Evolutionary conservation across 2,888 invertebrate species (phyloP), one percentile per base, ranked within the genome.

Genomic region (Chaetogeoica ovagalla): DNA sequence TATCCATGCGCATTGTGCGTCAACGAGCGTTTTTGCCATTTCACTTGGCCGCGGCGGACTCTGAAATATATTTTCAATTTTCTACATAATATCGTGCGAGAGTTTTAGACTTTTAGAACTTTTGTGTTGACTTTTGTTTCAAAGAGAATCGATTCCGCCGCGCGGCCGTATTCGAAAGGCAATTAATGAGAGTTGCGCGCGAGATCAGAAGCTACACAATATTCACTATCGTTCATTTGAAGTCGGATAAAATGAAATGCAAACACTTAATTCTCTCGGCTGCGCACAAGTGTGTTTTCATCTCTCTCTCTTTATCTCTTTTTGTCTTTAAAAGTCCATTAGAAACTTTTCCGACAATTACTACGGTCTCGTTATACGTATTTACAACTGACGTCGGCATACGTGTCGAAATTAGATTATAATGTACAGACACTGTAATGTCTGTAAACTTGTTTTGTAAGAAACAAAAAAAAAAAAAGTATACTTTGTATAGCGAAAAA

Each of bases 301-400:
- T 30, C 30, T 30, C 60, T 48, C 19, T 52, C 11, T 60, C 5
- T 7, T 30, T n/a, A n/a, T 71, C 7, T 13, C 23, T 23, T 48
- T 72, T 72, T 19, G 43, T 60, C 60, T 48, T 19, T 48, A 19
- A 48, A 72, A 60, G 72, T 72, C 59, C 19, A 72, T 60, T 62
- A 62, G 30, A 72, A 72, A 72, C 60, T 72, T 60, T 72, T 43
- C 30, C 15, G 43, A 17, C 19, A 43, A 71, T 43, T 43, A 43
- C 2, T 43, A 60, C 21, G 43, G 57, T 43, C 60, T 43, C 3
- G 11, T 30, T 30, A 30, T 30, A 30, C 30, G 30, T 30, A 30
- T 30, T 30, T 30, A 30, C 2, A 30, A 30, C 4, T 21, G 1
- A 17, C 39, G 21, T 43, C 30, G 43, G 43, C 15, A 9, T 39